Conservation (phyloP, 2,113 vertebrate genomes). For the Notechis scutatus region DNA sequence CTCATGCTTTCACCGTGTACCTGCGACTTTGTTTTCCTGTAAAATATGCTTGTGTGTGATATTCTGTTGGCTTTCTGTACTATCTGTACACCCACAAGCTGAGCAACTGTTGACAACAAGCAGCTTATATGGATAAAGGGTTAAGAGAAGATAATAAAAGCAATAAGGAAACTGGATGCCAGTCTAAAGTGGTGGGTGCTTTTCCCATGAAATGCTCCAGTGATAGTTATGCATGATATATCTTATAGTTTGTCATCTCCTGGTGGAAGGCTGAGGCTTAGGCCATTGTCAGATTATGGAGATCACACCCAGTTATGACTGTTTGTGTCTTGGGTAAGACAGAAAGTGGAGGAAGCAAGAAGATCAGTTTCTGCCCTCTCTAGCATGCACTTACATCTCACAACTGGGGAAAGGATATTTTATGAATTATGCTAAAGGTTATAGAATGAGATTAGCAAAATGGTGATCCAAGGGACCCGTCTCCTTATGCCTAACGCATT, state of each 20-base stretch:
- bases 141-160: neutral
- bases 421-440: neutral
- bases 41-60: neutral
- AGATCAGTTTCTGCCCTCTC: neutral
- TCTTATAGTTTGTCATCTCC: neutral
- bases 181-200: neutral
- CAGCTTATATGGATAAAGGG: neutral
- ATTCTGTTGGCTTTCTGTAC: neutral
- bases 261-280: neutral
- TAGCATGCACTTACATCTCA: neutral
- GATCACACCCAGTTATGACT: neutral
- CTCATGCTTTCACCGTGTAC: neutral
- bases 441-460: neutral
- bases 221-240: neutral
- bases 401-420: neutral
- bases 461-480: neutral
- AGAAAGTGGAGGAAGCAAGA: neutral
- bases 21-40: neutral
- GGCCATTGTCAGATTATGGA: neutral
- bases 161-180: slow-evolving; percentile 10
- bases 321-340: neutral
- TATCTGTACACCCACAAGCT: neutral
- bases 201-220: neutral
- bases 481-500: neutral
- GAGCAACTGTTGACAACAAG: neutral